Evolutionary conservation across 2,888 invertebrate species (phyloP), one percentile per base, ranked within the genome.

Genomic region (Norana najaformis): DNA sequence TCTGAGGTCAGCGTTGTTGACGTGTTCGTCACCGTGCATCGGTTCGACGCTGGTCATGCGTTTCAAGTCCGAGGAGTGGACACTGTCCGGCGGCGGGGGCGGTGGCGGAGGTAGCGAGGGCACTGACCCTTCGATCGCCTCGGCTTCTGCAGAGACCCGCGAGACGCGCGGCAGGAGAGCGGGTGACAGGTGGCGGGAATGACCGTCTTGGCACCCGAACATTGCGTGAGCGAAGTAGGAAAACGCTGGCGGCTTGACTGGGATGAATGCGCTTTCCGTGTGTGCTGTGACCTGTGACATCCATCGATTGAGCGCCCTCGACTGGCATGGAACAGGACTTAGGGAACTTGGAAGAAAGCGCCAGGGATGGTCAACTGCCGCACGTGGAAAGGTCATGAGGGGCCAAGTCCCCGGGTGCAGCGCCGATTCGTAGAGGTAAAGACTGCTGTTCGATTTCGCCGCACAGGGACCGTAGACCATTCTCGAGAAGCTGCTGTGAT

Each of bases 1-100:
- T 47, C 90, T 89, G 53, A 92, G 91, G 36, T 92, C 91, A 18
- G 90, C 90, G 34, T 88, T 89, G 83, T 90, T 90, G 37, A 89
- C 53, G 16, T 16, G 69, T 53, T 85, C 91, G 88, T 92, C 91
- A 0, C 20, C 23, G 35, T 37, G 35, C 0, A 36, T 85, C 36
- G 30, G 37, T 8, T 37, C 85, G 6, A 16, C 35, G 30, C 36
- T 36, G 85, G 85, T 85, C 85, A 37, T 20, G 1, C 37, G 36
- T 6, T 35, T 37, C 36, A 37, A 23, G 36, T 35, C 85, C 85
- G 85, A 35, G 20, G 18, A 35, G 18, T 37, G 85, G 36, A 37
- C 85, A 37, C 5, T 37, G 35, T 85, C 85, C 37, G 36, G 85
- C 35, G 34, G 34, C 83, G 34, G 34, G 35, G 85, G 35, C 85